These are phyloP conservation scores for Boloria euphrosyne DNA, from an alignment of 2,888 invertebrate genomes.

Conservation along the genomic window DNA sequence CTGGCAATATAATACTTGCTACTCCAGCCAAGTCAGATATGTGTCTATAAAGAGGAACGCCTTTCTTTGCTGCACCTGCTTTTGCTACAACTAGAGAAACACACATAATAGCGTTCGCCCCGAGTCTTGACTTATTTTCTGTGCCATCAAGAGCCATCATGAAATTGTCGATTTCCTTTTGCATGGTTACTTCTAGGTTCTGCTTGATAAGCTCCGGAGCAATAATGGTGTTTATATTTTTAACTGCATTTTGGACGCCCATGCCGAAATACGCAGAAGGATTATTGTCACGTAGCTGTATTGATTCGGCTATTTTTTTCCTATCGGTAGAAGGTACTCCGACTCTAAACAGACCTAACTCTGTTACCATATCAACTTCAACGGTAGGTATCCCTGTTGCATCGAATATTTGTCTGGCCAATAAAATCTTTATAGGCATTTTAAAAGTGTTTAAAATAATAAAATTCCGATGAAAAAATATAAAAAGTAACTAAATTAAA, in stretches of 20 bases:
- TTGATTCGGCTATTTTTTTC: conserved; percentile 96
- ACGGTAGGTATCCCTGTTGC: conserved; percentile 98
- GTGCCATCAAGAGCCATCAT: conserved; percentile 96
- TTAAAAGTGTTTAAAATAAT: conserved; percentile 3
- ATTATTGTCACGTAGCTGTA: conserved; percentile 96
- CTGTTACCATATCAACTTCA: conserved; percentile 93
- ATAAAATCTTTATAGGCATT: conserved; percentile 95
- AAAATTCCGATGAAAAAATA: background rate
- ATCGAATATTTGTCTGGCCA: conserved; percentile 98
- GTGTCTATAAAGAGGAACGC: conserved; percentile 92
- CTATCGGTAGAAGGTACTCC: conserved; percentile 98
- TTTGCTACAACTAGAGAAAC: conserved; percentile 97
- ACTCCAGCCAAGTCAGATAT: conserved; percentile 97
- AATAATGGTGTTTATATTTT: conserved; percentile 92
- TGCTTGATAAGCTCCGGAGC: conserved; percentile 91
- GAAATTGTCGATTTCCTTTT: conserved; percentile 93
- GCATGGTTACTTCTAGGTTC: conserved; percentile 93
- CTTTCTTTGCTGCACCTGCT: conserved; percentile 98
- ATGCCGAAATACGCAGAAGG: conserved; percentile 94
- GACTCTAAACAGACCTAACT: conserved; percentile 92
- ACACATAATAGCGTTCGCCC: conserved; percentile 98
- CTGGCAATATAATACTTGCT: conserved; percentile 94
- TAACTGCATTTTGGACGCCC: conserved; percentile 94
- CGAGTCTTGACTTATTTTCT: conserved; percentile 95
- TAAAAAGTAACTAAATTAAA: background rate